These are phyloP conservation scores for Lacerta viridis DNA, from an alignment of 2,797 vertebrate genomes.

Conservation along the genomic window DNA sequence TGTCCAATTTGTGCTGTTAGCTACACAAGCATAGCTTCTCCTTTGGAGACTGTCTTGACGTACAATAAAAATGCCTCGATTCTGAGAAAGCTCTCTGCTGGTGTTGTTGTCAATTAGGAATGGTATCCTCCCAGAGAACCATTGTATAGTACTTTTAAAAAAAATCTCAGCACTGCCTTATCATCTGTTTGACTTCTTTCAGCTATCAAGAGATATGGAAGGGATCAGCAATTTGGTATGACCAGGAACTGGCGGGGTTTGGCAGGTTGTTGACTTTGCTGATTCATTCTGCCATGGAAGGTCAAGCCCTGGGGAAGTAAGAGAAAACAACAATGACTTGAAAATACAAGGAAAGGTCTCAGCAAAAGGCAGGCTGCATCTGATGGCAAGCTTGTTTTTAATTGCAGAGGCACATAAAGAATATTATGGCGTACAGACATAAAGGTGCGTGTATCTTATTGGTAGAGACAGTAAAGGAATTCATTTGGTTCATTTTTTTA, in stretches of 20 bases:
- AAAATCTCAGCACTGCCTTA: conserved; percentile 52
- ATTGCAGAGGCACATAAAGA: neutral
- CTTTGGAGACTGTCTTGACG: conserved; percentile 40
- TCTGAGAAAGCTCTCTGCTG: conserved; percentile 37
- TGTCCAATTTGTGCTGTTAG: neutral
- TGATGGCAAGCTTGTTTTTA: neutral
- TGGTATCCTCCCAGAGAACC: conserved; percentile 26
- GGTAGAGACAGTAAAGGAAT: too few relatives aligned
- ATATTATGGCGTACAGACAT: neutral
- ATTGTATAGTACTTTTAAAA: neutral
- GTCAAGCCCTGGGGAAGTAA: conserved; percentile 66
- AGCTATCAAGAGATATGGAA: conserved; percentile 28
- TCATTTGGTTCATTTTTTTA: too few relatives aligned
- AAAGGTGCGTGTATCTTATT: neutral
- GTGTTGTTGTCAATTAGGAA: conserved; percentile 54
- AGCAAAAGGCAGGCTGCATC: neutral
- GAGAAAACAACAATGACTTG: conserved; percentile 54
- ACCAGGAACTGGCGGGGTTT: conserved; percentile 51
- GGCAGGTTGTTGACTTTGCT: conserved; percentile 46
- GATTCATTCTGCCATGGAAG: conserved; percentile 67
- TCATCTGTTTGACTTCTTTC: conserved; percentile 51
- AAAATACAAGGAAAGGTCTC: neutral
- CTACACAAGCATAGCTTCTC: conserved; percentile 52
- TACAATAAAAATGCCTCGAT: neutral
- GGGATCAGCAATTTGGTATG: conserved; percentile 55